Evolutionary conservation across 2,888 invertebrate genomes (phyloP).

Genomic region (Branchipolynoe longqiensis): DNA sequence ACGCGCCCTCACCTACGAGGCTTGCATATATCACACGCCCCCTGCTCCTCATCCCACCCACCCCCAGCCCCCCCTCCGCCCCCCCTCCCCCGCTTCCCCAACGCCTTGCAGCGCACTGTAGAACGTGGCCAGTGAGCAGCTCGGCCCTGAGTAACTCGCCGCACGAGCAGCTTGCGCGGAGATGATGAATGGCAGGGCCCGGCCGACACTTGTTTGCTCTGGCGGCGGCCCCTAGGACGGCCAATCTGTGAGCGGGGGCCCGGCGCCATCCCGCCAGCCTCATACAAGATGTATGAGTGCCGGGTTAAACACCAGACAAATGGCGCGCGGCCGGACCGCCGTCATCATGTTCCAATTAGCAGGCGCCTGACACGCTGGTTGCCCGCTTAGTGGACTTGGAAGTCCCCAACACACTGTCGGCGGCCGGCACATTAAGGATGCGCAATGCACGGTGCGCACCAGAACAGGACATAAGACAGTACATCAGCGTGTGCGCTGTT

Average conservation of each 20-base stretch:
- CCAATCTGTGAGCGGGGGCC: neutral
- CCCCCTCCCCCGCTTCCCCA: neutral
- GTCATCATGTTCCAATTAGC: conserved; percentile 41
- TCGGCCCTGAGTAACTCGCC: neutral
- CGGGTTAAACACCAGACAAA: conserved; percentile 1
- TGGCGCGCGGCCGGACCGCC: neutral
- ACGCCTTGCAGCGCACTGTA: neutral
- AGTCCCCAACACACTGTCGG: too few species aligned
- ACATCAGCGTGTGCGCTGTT: too few species aligned
- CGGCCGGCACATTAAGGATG: too few species aligned
- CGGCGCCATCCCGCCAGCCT: neutral
- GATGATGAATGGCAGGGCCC: conserved; percentile 19
- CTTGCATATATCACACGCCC: too few species aligned
- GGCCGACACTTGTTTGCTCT: conserved; percentile 30
- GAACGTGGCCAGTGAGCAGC: neutral
- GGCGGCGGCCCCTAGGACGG: neutral
- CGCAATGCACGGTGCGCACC: too few species aligned
- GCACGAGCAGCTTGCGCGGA: neutral
- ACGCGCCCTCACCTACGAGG: too few species aligned
- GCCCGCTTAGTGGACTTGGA: too few species aligned
- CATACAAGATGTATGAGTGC: conserved; percentile 36
- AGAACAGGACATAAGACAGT: too few species aligned
- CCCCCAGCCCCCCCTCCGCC: neutral
- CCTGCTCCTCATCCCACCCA: neutral
- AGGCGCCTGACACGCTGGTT: neutral